Evolutionary conservation across 2,888 invertebrate species (phyloP), one percentile per base, ranked within the genome.

Genomic region (Chalcosyrphus nemorum): DNA sequence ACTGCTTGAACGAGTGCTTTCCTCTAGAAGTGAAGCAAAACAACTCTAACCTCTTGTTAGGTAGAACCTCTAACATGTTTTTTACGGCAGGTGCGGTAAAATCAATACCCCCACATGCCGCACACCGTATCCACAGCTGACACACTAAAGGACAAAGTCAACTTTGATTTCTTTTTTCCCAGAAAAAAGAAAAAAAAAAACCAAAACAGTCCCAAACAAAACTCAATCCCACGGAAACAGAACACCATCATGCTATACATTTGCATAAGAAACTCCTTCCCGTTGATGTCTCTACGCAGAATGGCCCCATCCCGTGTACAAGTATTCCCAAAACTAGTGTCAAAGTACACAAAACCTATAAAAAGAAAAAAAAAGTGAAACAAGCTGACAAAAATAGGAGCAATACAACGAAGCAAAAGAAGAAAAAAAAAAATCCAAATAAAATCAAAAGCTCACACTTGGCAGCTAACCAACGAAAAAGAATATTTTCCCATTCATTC

Each of bases 361-460:
- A 32, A 54, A 72, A 32, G 52, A 5, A 21, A 47, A 54, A 59
- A 32, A 54, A 72, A 32, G 52, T 2, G 32, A 47, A 54, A 27
- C 29, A 29, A 41, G 38, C 50, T 52, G 65, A 50, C 35, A 50
- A 61, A 38, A 52, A 54, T 4, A 21, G 19, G 21, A 29, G 24
- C 35, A 35, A 2, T 35, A 35, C n/a, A 27, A 43, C 5, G 27
- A 27, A n/a, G n/a, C n/a, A n/a, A n/a, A 32, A 32, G 0, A 32
- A 5, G 9, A 32, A 45, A 15, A 38, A 80, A 59, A 66, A 38
- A 80, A 59, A 66, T 43, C 32, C 35, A 57, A 57, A 65, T 65
- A 76, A 81, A 81, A 81, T 81, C 70, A 81, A 71, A 76, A 76
- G 63, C 81, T 81, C 59, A 52, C 76, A 71, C 52, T 76, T 81